phyloP scores from a whole-genome alignment of 92 coral and sea anemone genomes.

The Porites lobata region DNA sequence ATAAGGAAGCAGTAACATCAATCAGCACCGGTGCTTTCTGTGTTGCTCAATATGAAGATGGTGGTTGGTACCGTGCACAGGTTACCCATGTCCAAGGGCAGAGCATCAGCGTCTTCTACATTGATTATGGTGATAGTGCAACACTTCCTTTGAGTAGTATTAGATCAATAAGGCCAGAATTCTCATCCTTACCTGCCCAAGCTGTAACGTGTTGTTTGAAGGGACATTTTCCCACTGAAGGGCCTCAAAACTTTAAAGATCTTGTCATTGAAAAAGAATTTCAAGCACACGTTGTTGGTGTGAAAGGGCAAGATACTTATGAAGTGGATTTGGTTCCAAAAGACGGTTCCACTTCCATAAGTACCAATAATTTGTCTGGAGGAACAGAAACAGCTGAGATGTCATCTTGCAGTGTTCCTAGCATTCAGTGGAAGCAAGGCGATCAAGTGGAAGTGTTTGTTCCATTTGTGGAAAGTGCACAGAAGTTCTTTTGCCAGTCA shows the following conservation, averaged over 20 bases:
- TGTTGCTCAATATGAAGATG: conserved; percentile 78
- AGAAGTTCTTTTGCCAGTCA: conserved; percentile 65
- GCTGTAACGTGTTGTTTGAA: conserved; percentile 59
- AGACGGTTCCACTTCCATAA: conserved; percentile 14
- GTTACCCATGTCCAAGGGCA: conserved; percentile 38
- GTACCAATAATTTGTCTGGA: not conserved
- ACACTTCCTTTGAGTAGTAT: conserved; percentile 65
- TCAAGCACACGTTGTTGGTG: conserved; percentile 53
- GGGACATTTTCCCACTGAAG: conserved; percentile 18
- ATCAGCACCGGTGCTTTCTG: conserved; percentile 63
- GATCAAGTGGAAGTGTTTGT: conserved; percentile 30
- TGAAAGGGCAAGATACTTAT: not conserved
- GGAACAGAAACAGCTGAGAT: not conserved
- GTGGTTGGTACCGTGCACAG: conserved; percentile 84
- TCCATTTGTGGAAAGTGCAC: conserved; percentile 42
- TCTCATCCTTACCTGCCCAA: conserved; percentile 75
- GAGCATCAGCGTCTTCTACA: conserved; percentile 64
- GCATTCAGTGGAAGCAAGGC: conserved; percentile 33
- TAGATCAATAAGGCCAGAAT: conserved; percentile 52
- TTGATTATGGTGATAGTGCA: conserved; percentile 93
- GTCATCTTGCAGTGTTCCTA: not conserved
- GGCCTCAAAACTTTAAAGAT: conserved; percentile 53
- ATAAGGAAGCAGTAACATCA: conserved; percentile 29
- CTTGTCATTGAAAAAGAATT: conserved; percentile 76
- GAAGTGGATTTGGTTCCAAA: conserved; percentile 67